These are phyloP conservation scores for Chymomyza caudatula DNA, from an alignment of 2,888 invertebrate species.

Conservation along the genomic window DNA sequence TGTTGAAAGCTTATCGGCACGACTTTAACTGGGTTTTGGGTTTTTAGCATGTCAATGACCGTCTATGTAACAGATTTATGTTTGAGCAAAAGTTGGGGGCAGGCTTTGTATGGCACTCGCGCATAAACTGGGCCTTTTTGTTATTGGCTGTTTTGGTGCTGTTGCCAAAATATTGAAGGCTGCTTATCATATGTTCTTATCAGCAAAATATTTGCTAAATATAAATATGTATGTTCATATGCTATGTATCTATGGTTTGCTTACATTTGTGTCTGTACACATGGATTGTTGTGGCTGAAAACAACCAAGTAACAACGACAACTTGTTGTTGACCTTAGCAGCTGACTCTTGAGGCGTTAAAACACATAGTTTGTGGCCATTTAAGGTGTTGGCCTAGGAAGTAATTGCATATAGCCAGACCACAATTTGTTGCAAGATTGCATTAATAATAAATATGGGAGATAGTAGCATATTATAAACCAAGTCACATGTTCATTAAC, in stretches of 20 bases:
- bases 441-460: conserved; percentile 34
- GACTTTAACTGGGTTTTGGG: conserved; percentile 38
- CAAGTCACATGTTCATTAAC: conserved; percentile 64
- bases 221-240: conserved; percentile 20
- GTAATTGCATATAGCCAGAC: conserved; percentile 37
- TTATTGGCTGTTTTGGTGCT: not conserved
- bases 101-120: not conserved
- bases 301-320: not conserved
- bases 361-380: conserved; percentile 29
- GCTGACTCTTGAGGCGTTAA: conserved; percentile 18
- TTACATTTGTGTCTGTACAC: not conserved
- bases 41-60: conserved; percentile 58
- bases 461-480: conserved; percentile 22
- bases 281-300: not conserved
- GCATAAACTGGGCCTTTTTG: not conserved
- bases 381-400: conserved; percentile 39
- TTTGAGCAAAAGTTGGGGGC: conserved; percentile 28
- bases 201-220: conserved; percentile 36
- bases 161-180: not conserved
- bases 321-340: conserved; percentile 60
- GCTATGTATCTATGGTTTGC: no score
- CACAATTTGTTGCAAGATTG: conserved; percentile 25
- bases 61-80: conserved; percentile 25
- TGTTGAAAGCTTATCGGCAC: conserved; percentile 16
- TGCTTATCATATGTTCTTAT: conserved; percentile 39